These are phyloP conservation scores for Drosophila biarmipes DNA, from an alignment of 1,140 invertebrate genomes.

Conservation along the genomic window DNA sequence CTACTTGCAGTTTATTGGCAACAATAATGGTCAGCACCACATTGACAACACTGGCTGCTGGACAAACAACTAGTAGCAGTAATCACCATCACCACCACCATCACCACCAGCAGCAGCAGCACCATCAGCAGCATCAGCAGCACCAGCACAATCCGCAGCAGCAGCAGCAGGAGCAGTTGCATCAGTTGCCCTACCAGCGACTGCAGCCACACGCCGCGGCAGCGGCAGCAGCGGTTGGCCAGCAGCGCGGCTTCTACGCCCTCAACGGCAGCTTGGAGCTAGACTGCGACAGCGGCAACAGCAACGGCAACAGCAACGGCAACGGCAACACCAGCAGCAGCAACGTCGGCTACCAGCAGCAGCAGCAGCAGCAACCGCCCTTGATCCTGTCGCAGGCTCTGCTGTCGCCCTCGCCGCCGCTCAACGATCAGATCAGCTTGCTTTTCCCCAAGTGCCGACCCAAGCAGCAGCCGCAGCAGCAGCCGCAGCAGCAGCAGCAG, in stretches of 20 bases:
- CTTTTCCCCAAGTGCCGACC: constrained; percentile 93
- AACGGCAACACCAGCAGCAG: constrained; percentile 27
- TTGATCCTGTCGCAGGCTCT: constrained; percentile 71
- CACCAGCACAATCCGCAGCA: constrained; percentile 41
- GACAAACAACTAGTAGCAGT: constrained; percentile 83
- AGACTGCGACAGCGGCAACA: constrained; percentile 54
- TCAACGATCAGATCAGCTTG: constrained; percentile 90
- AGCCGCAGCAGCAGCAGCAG: constrained; percentile 53
- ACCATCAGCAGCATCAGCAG: constrained; percentile 51
- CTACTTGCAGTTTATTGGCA: constrained; percentile 78
- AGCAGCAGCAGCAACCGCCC: constrained; percentile 52
- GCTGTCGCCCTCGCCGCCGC: constrained; percentile 85
- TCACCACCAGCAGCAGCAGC: constrained; percentile 54
- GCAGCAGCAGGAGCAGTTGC: constrained; percentile 20
- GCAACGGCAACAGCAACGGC: constrained; percentile 17
- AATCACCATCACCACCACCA: constrained; percentile 82
- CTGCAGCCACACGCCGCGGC: constrained; percentile 41
- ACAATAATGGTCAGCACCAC: constrained; percentile 84
- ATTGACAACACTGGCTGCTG: constrained; percentile 84
- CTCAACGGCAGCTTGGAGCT: constrained; percentile 51
- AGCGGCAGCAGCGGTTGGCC: constrained; percentile 4
- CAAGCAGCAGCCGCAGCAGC: constrained; percentile 73
- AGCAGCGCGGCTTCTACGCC: constrained; percentile 40
- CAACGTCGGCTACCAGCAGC: constrained; percentile 55
- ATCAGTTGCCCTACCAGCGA: constrained; percentile 35